Evolutionary conservation across 2,113 vertebrate genomes (phyloP).

Genomic region (Propithecus coquereli): DNA sequence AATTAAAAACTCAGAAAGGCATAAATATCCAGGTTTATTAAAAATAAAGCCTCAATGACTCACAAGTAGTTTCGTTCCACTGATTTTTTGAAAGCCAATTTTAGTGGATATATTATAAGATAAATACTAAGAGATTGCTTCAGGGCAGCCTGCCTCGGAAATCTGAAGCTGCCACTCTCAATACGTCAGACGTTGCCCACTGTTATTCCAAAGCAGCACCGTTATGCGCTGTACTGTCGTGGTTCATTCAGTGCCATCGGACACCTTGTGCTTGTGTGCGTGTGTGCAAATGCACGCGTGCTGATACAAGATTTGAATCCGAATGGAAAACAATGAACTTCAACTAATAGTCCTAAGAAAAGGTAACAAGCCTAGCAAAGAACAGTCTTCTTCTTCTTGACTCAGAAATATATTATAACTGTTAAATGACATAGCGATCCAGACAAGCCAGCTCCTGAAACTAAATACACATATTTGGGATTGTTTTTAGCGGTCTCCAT

Average conservation of each 20-base stretch:
- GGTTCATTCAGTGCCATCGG: background rate
- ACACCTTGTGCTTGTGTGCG: background rate
- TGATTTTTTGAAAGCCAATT: conserved; percentile 29
- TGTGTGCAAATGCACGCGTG: accelerated
- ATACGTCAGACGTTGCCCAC: background rate
- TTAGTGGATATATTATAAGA: conserved; percentile 45
- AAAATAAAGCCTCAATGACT: conserved; percentile 7
- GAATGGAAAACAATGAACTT: background rate
- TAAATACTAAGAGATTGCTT: conserved; percentile 49
- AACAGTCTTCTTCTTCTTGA: background rate
- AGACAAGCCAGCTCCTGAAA: conserved; percentile 9
- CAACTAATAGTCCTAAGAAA: background rate
- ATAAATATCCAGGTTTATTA: background rate
- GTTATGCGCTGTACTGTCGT: background rate
- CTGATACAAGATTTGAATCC: background rate
- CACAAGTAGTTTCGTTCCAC: background rate
- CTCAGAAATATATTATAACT: conserved; percentile 8
- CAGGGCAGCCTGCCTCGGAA: conserved; percentile 58
- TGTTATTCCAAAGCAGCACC: background rate
- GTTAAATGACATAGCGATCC: background rate
- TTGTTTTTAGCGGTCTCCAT: conserved; percentile 54
- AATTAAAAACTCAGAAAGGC: conserved; percentile 42
- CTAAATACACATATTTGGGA: conserved; percentile 44
- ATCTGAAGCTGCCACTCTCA: conserved; percentile 42
- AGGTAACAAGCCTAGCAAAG: background rate